Evolutionary conservation across 1,140 invertebrate genomes (phyloP).

Genomic region (Bombus difficillimus): DNA sequence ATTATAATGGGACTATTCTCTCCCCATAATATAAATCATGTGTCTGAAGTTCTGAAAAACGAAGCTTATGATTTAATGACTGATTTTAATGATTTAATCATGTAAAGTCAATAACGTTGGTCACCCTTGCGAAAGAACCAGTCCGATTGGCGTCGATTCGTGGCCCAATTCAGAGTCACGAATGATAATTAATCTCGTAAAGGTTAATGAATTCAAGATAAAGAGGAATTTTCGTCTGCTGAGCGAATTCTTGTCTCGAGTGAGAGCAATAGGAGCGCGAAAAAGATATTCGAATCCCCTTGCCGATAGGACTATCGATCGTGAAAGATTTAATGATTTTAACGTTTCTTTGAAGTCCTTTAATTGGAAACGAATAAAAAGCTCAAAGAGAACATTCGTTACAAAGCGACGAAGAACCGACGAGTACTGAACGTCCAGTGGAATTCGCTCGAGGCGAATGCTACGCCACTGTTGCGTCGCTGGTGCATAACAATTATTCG

Average conservation of each 20-base stretch:
- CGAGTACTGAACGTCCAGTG: not conserved
- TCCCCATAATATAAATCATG: not conserved
- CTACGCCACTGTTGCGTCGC: conserved; percentile 24
- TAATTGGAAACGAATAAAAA: conserved; percentile 21
- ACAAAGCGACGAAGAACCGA: not conserved
- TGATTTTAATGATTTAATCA: conserved; percentile 30
- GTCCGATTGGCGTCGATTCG: conserved; percentile 22
- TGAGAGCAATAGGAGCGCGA: not conserved
- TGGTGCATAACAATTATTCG: conserved; percentile 44
- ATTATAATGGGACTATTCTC: not conserved
- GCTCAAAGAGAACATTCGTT: not conserved
- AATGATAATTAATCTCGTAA: conserved; percentile 40
- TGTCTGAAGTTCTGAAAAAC: not conserved
- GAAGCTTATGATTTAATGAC: conserved; percentile 14
- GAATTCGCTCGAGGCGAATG: not conserved
- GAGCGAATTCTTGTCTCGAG: not conserved
- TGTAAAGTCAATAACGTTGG: not conserved
- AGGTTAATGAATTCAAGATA: conserved; percentile 47
- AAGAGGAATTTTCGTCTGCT: conserved; percentile 31
- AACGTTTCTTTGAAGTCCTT: not conserved
- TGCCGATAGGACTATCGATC: not conserved
- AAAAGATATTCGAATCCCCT: not conserved
- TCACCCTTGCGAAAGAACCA: conserved; percentile 41
- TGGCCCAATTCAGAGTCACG: conserved; percentile 17
- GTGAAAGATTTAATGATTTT: not conserved